These are phyloP conservation scores for Steinernema carpocapsae DNA, from an alignment of 2,888 invertebrate species.

Conservation along the genomic window DNA sequence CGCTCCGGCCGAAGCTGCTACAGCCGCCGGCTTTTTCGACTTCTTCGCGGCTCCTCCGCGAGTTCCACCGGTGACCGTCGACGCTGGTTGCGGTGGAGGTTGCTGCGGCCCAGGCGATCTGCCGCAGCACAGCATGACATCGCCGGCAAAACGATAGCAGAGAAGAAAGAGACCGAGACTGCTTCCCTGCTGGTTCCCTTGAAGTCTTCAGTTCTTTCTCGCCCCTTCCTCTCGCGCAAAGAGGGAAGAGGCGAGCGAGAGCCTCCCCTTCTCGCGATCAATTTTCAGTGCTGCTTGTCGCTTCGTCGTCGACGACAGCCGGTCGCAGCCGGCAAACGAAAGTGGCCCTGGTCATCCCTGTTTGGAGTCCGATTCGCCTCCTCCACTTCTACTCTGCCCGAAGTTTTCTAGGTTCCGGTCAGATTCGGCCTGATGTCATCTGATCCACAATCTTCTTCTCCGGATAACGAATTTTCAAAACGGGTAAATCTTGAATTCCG, in stretches of 20 bases:
- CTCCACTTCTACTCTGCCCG: too few relatives aligned
- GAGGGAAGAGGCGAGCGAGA: neutral
- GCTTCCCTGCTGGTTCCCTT: too few relatives aligned
- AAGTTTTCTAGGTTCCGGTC: too few relatives aligned
- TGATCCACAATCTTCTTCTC: too few relatives aligned
- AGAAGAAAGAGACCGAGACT: too few relatives aligned
- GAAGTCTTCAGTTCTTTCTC: slow-evolving; percentile 1
- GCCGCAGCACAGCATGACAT: slow-evolving; percentile 13
- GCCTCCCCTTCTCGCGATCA: slow-evolving; percentile 16
- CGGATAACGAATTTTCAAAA: too few relatives aligned
- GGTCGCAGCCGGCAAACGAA: too few relatives aligned
- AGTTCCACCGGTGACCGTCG: slow-evolving; percentile 3
- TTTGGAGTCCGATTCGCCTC: too few relatives aligned
- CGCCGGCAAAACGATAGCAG: too few relatives aligned
- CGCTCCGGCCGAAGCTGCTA: neutral
- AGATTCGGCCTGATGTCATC: slow-evolving; percentile 10
- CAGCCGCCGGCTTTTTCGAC: neutral
- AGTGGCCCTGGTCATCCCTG: too few relatives aligned
- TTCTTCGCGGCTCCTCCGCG: neutral
- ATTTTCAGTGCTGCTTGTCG: slow-evolving; percentile 20
- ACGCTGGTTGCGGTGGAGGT: neutral
- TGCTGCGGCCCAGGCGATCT: neutral
- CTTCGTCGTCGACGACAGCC: slow-evolving; percentile 3
- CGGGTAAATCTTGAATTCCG: too few relatives aligned
- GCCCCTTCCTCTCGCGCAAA: slow-evolving; percentile 12